Evolutionary conservation across 2,797 vertebrate species (phyloP).

Genomic region (Decapterus maruadsi): DNA sequence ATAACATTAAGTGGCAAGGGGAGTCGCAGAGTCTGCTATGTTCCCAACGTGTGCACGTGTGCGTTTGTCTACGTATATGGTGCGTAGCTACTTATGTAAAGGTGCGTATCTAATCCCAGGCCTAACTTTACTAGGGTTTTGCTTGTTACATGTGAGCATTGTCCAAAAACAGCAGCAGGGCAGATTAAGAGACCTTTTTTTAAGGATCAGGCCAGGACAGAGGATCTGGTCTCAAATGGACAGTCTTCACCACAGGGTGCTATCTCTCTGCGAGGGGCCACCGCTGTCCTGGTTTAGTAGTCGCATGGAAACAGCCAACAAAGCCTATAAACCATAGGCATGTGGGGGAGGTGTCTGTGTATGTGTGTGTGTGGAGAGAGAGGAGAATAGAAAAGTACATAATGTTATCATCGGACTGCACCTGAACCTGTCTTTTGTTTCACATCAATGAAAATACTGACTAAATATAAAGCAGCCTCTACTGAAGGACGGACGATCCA

Average conservation of each 20-base stretch:
- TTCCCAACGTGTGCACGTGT: conserved; percentile 9
- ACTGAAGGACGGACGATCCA: neutral
- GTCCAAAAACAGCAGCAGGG: conserved; percentile 45
- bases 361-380: conserved; percentile 28
- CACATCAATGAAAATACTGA: neutral
- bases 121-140: conserved; percentile 7
- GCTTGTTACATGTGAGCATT: conserved; percentile 23
- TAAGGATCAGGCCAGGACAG: conserved; percentile 44
- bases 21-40: conserved; percentile 46
- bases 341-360: conserved; percentile 50
- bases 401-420: conserved; percentile 12
- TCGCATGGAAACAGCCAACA: conserved; percentile 71
- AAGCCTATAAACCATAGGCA: conserved; percentile 74
- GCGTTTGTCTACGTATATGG: neutral
- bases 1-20: conserved; percentile 46
- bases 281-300: conserved; percentile 59
- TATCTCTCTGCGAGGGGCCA: conserved; percentile 56
- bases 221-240: conserved; percentile 42
- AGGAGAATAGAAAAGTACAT: conserved; percentile 25
- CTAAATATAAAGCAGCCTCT: neutral
- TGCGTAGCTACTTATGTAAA: conserved; percentile 10
- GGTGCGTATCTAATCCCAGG: conserved; percentile 29
- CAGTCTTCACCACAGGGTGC: conserved; percentile 55
- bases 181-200: conserved; percentile 58
- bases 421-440: conserved; percentile 15